A percentile compares a stretch with the other conserved stretches of the same genome.
Evolutionary conservation across 30 jellyfish, hydroid and myxozoan genomes (phyloP).

Genomic region (Hydra vulgaris): DNA sequence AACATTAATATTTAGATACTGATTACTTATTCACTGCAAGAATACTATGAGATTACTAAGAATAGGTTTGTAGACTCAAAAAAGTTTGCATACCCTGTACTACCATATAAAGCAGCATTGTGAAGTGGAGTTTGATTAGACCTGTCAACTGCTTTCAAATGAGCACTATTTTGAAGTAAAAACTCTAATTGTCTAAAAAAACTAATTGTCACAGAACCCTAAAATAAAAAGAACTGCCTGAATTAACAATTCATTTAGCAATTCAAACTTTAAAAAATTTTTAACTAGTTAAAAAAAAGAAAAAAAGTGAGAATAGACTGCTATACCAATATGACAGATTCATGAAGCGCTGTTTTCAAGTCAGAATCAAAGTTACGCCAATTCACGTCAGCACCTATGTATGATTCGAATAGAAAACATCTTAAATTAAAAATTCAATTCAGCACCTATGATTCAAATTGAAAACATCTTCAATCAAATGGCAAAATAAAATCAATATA

Average conservation of each 20-base stretch:
- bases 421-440: too few relatives aligned
- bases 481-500: background rate
- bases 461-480: background rate
- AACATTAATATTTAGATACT: too few relatives aligned
- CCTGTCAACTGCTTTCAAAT: constrained; percentile 49
- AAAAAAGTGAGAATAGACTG: background rate
- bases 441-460: constrained; percentile 54
- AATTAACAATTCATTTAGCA: too few relatives aligned
- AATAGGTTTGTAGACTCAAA: too few relatives aligned
- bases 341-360: constrained; percentile 74
- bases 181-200: too few relatives aligned
- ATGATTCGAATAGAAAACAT: too few relatives aligned
- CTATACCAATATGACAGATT: constrained; percentile 59
- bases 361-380: constrained; percentile 60
- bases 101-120: constrained; percentile 91
- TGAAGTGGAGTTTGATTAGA: constrained; percentile 65
- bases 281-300: background rate
- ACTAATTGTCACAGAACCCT: constrained; percentile 83
- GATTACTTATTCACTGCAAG: too few relatives aligned
- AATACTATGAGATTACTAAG: too few relatives aligned
- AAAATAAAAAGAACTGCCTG: background rate
- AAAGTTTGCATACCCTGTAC: constrained; percentile 63
- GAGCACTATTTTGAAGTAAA: constrained; percentile 80
- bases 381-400: too few relatives aligned
- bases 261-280: background rate